Percentiles rank a stretch among this genome's conserved stretches.
Conservation (phyloP, 2,113 vertebrate species). For the Oplegnathus fasciatus region DNA sequence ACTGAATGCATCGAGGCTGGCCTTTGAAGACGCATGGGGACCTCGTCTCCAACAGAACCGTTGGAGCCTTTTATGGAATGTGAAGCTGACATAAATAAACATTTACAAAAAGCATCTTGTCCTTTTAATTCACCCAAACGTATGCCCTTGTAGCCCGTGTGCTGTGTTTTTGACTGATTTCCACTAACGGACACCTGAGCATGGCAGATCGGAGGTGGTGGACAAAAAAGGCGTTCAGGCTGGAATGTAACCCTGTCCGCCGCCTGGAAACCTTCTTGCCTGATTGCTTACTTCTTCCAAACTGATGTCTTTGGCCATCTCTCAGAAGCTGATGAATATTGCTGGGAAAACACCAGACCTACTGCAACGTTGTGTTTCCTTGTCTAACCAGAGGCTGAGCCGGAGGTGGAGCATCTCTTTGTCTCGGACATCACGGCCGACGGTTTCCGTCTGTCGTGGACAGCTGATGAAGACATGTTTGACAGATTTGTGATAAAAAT, state of each 20-base stretch:
- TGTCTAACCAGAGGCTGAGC: slow-evolving; percentile 91
- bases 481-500: slow-evolving; percentile 95
- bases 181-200: slow-evolving; percentile 65
- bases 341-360: slow-evolving; percentile 11
- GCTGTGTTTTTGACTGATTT: slow-evolving; percentile 22
- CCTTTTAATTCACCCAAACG: slow-evolving; percentile 19
- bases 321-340: slow-evolving; percentile 24
- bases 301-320: slow-evolving; percentile 16
- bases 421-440: slow-evolving; percentile 91
- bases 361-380: slow-evolving; percentile 63
- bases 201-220: slow-evolving; percentile 47
- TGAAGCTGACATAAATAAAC: slow-evolving; percentile 48
- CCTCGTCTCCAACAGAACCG: slow-evolving; percentile 32
- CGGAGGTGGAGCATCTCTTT: slow-evolving; percentile 95
- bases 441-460: slow-evolving; percentile 94
- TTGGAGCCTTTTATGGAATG: slow-evolving; percentile 8
- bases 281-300: slow-evolving; percentile 32
- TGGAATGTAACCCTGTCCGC: slow-evolving; percentile 26
- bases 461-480: slow-evolving; percentile 91
- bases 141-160: neutral
- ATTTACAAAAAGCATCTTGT: slow-evolving; percentile 42
- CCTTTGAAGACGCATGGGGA: slow-evolving; percentile 63
- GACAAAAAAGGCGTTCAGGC: slow-evolving; percentile 1
- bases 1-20: slow-evolving; percentile 55
- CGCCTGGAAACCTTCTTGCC: slow-evolving; percentile 37